These are phyloP conservation scores for Rostratula benghalensis DNA, from an alignment of 2,113 vertebrate species.

Conservation along the genomic window DNA sequence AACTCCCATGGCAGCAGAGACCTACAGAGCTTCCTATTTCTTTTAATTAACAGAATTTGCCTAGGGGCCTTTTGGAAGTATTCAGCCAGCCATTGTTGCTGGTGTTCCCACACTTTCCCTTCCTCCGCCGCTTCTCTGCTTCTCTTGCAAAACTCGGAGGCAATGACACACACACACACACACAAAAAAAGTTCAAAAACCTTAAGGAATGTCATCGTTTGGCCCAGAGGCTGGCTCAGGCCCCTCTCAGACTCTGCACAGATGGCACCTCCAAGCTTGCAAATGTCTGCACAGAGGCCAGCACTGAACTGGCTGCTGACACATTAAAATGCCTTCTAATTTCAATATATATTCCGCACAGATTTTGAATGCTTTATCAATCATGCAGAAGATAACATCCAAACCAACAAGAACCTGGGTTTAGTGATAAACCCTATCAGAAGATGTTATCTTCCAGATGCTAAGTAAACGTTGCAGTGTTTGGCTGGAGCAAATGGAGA, in stretches of 20 bases:
- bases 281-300: neutral
- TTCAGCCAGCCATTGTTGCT: neutral
- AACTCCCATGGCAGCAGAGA: neutral
- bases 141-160: neutral
- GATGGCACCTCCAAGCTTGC: constrained; percentile 20
- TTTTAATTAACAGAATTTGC: constrained; percentile 3
- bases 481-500: constrained; percentile 52
- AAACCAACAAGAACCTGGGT: constrained; percentile 49
- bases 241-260: neutral
- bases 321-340: constrained; percentile 38
- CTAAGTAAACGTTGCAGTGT: constrained; percentile 27
- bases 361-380: constrained; percentile 63
- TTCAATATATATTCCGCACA: constrained; percentile 40
- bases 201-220: neutral
- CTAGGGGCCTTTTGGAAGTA: neutral
- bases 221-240: neutral
- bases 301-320: neutral
- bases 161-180: neutral
- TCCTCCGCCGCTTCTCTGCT: neutral
- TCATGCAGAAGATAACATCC: constrained; percentile 19
- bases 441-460: constrained; percentile 36
- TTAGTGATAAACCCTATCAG: constrained; percentile 44
- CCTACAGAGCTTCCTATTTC: neutral
- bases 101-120: constrained; percentile 46
- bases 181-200: neutral